Percentiles rank a stretch among this genome's conserved stretches.
Conservation (phyloP, 2,888 invertebrate genomes). For the Pyrocoelia pectoralis region DNA sequence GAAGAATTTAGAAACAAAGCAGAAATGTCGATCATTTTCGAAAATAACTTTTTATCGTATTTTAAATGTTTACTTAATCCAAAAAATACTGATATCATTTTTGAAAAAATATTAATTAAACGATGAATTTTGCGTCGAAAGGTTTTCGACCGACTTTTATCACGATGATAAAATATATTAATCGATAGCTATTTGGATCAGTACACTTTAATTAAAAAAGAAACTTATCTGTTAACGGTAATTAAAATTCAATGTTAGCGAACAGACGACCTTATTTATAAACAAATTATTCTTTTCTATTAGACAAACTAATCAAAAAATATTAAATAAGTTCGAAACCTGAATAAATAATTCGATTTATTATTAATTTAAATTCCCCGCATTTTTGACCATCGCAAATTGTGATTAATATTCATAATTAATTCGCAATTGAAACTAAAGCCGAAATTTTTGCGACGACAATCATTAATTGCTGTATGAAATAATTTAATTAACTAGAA, state of each 20-base stretch:
- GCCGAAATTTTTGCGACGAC: neutral
- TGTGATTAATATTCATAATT: neutral
- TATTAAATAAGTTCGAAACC: constrained; percentile 6
- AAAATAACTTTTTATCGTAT: too few species aligned
- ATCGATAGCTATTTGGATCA: too few species aligned
- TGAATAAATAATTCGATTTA: constrained; percentile 5
- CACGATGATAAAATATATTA: too few species aligned
- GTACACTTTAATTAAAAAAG: neutral
- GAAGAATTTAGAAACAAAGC: too few species aligned
- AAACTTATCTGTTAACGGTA: neutral
- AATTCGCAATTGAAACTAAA: neutral
- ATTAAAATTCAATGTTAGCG: constrained; percentile 6
- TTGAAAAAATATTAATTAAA: too few species aligned
- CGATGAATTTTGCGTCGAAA: too few species aligned
- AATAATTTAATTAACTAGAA: too few species aligned
- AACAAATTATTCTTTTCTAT: neutral
- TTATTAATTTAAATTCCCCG: neutral
- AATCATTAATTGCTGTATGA: too few species aligned
- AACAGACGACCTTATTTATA: neutral
- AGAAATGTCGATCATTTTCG: too few species aligned
- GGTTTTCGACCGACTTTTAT: too few species aligned
- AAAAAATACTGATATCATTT: too few species aligned
- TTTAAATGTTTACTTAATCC: too few species aligned
- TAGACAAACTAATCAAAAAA: neutral
- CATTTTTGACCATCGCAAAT: neutral